Evolutionary conservation across 2,113 vertebrate genomes (phyloP), one percentile per base, ranked within the genome.

Genomic region (Syngnathus typhle): DNA sequence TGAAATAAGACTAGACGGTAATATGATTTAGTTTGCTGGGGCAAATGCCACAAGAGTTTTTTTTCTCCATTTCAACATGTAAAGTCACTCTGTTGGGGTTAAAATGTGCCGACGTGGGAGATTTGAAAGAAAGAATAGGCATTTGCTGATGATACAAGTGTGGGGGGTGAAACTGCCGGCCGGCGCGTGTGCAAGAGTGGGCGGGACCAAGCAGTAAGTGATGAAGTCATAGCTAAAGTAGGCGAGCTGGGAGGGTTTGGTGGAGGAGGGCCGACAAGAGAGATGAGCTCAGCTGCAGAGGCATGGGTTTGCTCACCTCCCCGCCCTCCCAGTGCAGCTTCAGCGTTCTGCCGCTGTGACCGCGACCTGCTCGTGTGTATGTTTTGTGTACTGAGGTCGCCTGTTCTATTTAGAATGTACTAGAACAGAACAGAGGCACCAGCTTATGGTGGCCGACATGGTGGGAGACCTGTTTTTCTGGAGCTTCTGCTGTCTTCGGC

Each of bases 401-500:
- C 62, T 62, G 72, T 65, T 44, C 64, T 76, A 71, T 61, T 61
- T 85, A 82, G 82, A 85, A 91, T 91, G 90, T 80, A 78, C 81
- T 86, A 81, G 81, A 81, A 46, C 19, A 55, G 66, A 23, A 0
- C 61, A 60, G 56, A 69, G 52, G 77, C 78, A 54, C 79, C 64
- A 44, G 70, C 77, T 80, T 65, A 59, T 32, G 80, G 60, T 44
- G 60, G 41, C 69, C 80, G 88, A 79, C 87, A 92, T 92, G 91
- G 79, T 92, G 79, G 87, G 89, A 66, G 90, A 92, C 60, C 47
- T 92, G 68, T 89, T 92, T 79, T 82, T 86, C 80, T 92, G 90
- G 91, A 86, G 89, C 74, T 91, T 90, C 73, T 92, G 91, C 87
- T 92, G 91, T 86, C 89, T 92, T 39, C 87, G 77, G 84, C 83